Percentiles rank a stretch among this genome's conserved stretches.
Conservation (phyloP, 2,888 invertebrate species). For the Drosophila austrosaltans region DNA sequence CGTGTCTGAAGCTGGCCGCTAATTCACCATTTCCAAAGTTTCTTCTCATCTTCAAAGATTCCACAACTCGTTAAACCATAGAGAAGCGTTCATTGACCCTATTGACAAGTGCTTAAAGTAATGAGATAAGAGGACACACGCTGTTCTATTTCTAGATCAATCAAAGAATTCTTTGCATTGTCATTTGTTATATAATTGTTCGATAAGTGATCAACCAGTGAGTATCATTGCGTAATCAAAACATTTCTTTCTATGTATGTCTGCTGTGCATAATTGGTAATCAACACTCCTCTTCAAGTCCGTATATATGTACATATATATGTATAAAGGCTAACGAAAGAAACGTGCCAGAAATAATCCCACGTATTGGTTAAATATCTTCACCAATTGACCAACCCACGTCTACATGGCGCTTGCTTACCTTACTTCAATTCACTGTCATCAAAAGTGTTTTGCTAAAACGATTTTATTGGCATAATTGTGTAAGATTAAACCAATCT, state of each 20-base stretch:
- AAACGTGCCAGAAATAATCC: slow-evolving; percentile 64
- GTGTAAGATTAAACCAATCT: slow-evolving; percentile 47
- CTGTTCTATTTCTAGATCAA: background rate
- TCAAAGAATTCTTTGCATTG: background rate
- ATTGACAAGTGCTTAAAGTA: background rate
- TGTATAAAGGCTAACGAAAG: slow-evolving; percentile 54
- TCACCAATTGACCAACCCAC: slow-evolving; percentile 23
- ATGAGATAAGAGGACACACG: slow-evolving; percentile 4
- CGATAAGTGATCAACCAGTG: background rate
- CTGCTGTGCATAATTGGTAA: slow-evolving; percentile 32
- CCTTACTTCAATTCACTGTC: slow-evolving; percentile 14
- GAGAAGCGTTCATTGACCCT: background rate
- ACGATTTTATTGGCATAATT: slow-evolving; percentile 64
- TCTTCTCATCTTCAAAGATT: background rate
- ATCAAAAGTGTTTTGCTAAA: slow-evolving; percentile 13
- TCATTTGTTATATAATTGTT: slow-evolving; percentile 1
- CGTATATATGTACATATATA: slow-evolving; percentile 61
- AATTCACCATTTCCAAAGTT: background rate
- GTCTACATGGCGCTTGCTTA: slow-evolving; percentile 26
- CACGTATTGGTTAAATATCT: slow-evolving; percentile 42
- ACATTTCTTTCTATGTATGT: background rate
- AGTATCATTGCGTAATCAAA: background rate
- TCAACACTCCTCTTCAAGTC: slow-evolving; percentile 25
- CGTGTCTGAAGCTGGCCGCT: background rate
- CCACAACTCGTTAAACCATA: background rate